phyloP scores from a whole-genome alignment of 2,113 vertebrate species.

The Syngnathoides biaculeatus region DNA sequence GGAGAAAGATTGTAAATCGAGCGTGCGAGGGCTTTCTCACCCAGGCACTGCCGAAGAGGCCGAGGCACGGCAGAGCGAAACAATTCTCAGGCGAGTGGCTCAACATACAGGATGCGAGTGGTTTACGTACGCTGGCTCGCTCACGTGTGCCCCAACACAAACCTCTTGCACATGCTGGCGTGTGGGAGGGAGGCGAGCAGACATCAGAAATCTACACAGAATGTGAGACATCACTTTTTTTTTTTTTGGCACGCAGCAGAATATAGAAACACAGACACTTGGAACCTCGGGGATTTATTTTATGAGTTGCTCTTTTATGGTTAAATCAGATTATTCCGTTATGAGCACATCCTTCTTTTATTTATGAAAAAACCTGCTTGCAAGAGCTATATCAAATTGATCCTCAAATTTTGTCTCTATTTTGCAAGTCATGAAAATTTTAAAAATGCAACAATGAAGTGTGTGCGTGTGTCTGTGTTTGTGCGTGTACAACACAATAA shows the following conservation, averaged over 20 bases:
- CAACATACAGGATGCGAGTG: slow-evolving; percentile 69
- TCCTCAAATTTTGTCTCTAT: background rate
- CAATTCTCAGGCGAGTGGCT: slow-evolving; percentile 74
- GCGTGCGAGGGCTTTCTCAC: slow-evolving; percentile 41
- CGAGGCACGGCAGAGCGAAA: slow-evolving; percentile 3
- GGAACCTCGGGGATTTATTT: slow-evolving; percentile 17
- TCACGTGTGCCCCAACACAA: slow-evolving; percentile 15
- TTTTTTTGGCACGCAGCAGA: slow-evolving; percentile 37
- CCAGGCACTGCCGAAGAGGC: slow-evolving; percentile 22
- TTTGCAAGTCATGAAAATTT: background rate
- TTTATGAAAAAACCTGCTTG: background rate
- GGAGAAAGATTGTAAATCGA: slow-evolving; percentile 13
- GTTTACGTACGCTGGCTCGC: slow-evolving; percentile 47
- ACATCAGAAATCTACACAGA: slow-evolving; percentile 50
- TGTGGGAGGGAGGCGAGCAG: slow-evolving; percentile 41
- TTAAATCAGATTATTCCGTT: background rate
- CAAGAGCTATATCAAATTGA: background rate
- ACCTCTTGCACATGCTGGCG: slow-evolving; percentile 35
- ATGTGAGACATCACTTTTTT: slow-evolving; percentile 51
- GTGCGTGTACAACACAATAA: background rate
- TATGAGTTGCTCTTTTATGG: slow-evolving; percentile 17
- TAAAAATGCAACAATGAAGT: too few species aligned
- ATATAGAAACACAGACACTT: slow-evolving; percentile 20
- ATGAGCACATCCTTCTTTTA: background rate
- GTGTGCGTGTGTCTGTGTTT: too few species aligned